A percentile compares a stretch with the other conserved stretches of the same genome.
Conservation (phyloP, 2,113 vertebrate species). For the Phaethon lepturus region DNA sequence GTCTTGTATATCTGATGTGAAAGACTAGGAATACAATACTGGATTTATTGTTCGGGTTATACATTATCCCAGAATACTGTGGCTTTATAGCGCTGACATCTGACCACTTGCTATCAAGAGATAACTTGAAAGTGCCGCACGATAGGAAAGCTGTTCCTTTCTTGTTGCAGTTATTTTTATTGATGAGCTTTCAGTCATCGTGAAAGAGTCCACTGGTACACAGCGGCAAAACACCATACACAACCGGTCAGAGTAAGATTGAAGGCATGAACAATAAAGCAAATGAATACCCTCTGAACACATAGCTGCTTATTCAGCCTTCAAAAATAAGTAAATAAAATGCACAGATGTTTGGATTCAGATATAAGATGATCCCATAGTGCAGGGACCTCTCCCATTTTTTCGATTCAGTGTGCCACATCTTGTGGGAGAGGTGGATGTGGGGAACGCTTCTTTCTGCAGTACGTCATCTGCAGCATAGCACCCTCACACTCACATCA, state of each 20-base stretch:
- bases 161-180: slow-evolving; percentile 66
- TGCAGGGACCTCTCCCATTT: neutral
- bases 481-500: neutral
- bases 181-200: slow-evolving; percentile 45
- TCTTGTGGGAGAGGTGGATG: neutral
- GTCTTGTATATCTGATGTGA: slow-evolving; percentile 47
- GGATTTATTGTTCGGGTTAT: slow-evolving; percentile 47
- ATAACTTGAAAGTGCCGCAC: slow-evolving; percentile 38
- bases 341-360: neutral
- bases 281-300: neutral
- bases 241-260: neutral
- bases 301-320: neutral
- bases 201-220: neutral
- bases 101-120: slow-evolving; percentile 29
- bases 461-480: neutral
- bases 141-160: slow-evolving; percentile 47
- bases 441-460: neutral
- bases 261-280: neutral
- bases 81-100: slow-evolving; percentile 53
- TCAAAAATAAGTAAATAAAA: slow-evolving; percentile 1
- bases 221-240: neutral
- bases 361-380: neutral
- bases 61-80: slow-evolving; percentile 45
- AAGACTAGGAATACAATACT: slow-evolving; percentile 29
- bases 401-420: neutral